Base-by-base conservation (phyloP, 2,888 invertebrate genomes). In the Acrobasis suavella region DNA sequence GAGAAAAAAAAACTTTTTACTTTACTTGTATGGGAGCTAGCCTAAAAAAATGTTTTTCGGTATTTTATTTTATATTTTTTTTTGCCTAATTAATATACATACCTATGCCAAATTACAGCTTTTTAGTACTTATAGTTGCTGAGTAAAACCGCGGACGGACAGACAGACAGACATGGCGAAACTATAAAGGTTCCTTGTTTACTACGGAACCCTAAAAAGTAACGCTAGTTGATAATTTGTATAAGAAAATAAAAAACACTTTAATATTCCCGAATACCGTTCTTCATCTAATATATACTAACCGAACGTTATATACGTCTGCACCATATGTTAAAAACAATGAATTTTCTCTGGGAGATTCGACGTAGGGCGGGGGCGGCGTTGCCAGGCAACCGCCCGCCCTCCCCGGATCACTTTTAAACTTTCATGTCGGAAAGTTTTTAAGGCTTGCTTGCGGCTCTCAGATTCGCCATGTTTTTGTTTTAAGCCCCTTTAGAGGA, bases 391-490 rank as follows among this genome's bases (percentile, higher is more conserved):
- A 89, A 90, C 91, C 77, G 69, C 69, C 75, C 72, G 71, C 80
- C 76, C 75, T 78, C 73, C 75, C 75, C 80, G 81, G 86, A 90
- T 89, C 91, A 91, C 91, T 92, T 92, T 92, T 92, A 91, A 92
- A 92, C 91, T 92, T 92, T 91, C 90, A 91, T 91, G 90, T 89
- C 87, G 87, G 83, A 87, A 91, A 91, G 87, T 91, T 91, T 89
- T 91, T 87, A 89, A 89, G 90, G 87, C 89, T 90, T 88, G 84
- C 89, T 86, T 86, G 89, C 83, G 89, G 89, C 86, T 87, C 85
- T 86, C 78, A 80, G 86, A 83, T 82, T 86, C 86, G 78, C 79
- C 83, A 81, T 86, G 85, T 89, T 89, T 87, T 89, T 89, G 85
- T 90, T 87, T 84, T 82, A 80, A 84, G 82, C 80, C 80, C 79